Conservation (phyloP, 1,140 invertebrate genomes). For the Aphelinus atriplicis region DNA sequence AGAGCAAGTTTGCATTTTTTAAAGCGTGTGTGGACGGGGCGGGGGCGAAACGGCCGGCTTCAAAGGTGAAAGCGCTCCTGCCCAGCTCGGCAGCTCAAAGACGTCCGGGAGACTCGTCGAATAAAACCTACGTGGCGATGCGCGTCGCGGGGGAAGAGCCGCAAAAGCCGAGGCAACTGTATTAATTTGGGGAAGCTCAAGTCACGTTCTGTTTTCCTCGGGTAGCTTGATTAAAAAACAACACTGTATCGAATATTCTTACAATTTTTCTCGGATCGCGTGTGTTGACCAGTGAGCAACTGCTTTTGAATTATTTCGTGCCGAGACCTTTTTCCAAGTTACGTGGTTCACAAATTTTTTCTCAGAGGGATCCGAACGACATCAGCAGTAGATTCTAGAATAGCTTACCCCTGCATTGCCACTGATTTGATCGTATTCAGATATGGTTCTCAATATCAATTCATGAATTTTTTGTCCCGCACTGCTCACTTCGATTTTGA, state of each 20-base stretch:
- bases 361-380: no score
- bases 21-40: not conserved
- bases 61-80: not conserved
- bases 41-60: not conserved
- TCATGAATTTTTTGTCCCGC: not conserved
- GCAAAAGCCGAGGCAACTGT: not conserved
- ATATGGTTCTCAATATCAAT: not conserved
- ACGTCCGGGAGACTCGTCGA: not conserved
- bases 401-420: not conserved
- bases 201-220: not conserved
- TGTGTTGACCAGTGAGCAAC: no score
- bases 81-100: not conserved
- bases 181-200: not conserved
- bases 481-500: no score
- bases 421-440: not conserved
- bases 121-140: not conserved
- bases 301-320: no score
- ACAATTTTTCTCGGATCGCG: no score
- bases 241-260: no score
- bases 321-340: no score
- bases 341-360: no score
- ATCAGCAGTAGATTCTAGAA: no score
- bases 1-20: constrained; percentile 7
- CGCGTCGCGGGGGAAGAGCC: no score
- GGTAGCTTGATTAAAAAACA: no score